A percentile compares a stretch with the other conserved stretches of the same genome.
These are phyloP conservation scores for Lateolabrax maculatus DNA, from an alignment of 2,797 vertebrate genomes.

Conservation along the genomic window DNA sequence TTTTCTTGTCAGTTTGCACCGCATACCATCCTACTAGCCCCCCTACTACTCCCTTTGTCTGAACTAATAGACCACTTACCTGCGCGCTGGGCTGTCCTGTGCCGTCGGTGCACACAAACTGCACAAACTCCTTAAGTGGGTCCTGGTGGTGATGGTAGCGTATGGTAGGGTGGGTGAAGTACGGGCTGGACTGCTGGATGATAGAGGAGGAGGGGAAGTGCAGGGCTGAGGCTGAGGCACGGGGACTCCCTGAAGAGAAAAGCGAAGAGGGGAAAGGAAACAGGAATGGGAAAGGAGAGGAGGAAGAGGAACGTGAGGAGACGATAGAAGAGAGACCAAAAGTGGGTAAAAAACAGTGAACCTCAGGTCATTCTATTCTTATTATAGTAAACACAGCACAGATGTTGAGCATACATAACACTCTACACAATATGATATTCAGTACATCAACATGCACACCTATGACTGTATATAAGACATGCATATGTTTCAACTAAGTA, in stretches of 20 bases:
- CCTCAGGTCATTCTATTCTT: conserved; percentile 26
- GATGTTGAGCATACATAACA: conserved; percentile 3
- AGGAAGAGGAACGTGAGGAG: conserved; percentile 38
- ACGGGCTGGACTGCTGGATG: conserved; percentile 97
- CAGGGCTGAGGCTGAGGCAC: conserved; percentile 94
- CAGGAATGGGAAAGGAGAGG: conserved; percentile 26
- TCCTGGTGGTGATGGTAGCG: conserved; percentile 98
- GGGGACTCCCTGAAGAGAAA: conserved; percentile 89
- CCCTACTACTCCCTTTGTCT: background rate
- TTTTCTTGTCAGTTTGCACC: conserved; percentile 1
- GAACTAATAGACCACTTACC: conserved; percentile 81
- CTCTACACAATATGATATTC: conserved; percentile 5
- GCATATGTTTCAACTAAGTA: conserved; percentile 56
- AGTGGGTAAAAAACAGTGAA: conserved; percentile 32
- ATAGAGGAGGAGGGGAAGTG: conserved; percentile 97
- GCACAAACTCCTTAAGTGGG: conserved; percentile 98
- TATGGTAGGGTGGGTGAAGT: conserved; percentile 97
- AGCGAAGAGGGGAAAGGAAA: conserved; percentile 42
- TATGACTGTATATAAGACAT: conserved; percentile 39
- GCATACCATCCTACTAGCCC: conserved; percentile 6
- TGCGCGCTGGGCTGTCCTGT: conserved; percentile 93
- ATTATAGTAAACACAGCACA: conserved; percentile 33
- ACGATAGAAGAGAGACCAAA: conserved; percentile 35
- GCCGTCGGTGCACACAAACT: conserved; percentile 97
- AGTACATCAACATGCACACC: conserved; percentile 52